These are phyloP conservation scores for Mesorhabditis sp. DNA, from an alignment of 2,888 invertebrate species.

Conservation along the genomic window DNA sequence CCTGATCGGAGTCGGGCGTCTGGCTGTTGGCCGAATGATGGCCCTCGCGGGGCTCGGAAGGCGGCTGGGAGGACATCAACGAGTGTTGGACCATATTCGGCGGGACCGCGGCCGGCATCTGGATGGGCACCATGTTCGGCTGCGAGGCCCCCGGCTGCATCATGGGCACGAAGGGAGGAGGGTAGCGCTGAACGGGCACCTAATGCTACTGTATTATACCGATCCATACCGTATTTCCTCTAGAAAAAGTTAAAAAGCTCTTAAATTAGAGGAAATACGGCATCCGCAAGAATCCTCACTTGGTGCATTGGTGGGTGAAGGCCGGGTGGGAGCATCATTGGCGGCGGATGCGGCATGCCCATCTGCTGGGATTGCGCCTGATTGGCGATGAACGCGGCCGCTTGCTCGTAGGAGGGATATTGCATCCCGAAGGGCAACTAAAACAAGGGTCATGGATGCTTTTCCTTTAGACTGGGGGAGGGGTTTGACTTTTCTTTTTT, in stretches of 20 bases:
- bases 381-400: background rate
- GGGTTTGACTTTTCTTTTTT: too few relatives aligned
- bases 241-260: too few relatives aligned
- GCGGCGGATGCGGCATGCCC: background rate
- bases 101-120: constrained; percentile 16
- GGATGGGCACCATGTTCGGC: constrained; percentile 16
- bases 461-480: background rate
- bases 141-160: constrained; percentile 16
- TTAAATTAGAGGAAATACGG: too few relatives aligned
- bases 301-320: background rate
- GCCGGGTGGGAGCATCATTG: background rate
- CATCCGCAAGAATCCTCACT: too few relatives aligned
- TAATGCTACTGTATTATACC: too few relatives aligned
- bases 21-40: constrained; percentile 19
- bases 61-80: constrained; percentile 26
- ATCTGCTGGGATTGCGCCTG: background rate
- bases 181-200: constrained; percentile 11
- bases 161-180: background rate
- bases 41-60: constrained; percentile 29
- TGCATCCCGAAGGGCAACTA: constrained; percentile 1
- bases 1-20: constrained; percentile 31
- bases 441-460: background rate
- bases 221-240: too few relatives aligned
- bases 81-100: constrained; percentile 14
- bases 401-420: background rate